These are phyloP conservation scores for Lycodopsis pacificus DNA, from an alignment of 2,797 vertebrate species.

Conservation along the genomic window DNA sequence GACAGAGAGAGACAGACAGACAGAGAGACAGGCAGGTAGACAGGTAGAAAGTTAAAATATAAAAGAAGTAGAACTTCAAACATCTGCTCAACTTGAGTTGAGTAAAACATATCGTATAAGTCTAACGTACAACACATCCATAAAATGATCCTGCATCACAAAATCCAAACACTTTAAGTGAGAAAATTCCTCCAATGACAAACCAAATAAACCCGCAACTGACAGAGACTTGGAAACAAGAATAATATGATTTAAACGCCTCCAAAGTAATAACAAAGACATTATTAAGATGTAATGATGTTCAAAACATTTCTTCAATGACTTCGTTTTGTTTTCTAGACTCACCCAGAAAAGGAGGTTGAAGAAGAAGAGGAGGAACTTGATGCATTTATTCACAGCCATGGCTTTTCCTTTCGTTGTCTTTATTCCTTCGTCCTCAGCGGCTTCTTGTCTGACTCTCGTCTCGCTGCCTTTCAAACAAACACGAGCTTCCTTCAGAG, in stretches of 20 bases:
- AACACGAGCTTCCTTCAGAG: background rate
- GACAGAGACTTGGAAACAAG: background rate
- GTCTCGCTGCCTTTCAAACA: background rate
- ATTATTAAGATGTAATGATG: background rate
- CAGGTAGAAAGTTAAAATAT: too few species aligned
- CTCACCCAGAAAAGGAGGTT: slow-evolving; percentile 84
- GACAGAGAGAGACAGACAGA: background rate
- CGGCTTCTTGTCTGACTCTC: background rate
- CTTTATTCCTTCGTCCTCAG: background rate
- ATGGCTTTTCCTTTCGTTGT: slow-evolving; percentile 36
- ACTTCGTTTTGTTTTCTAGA: background rate
- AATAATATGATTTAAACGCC: background rate
- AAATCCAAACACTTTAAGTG: background rate
- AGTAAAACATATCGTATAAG: background rate
- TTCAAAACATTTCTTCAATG: background rate
- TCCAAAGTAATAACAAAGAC: background rate
- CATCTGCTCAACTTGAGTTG: too few species aligned
- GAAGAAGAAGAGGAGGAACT: slow-evolving; percentile 80
- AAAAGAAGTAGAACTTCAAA: too few species aligned
- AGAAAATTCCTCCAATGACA: background rate
- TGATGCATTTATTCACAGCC: slow-evolving; percentile 80
- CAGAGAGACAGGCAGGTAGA: background rate
- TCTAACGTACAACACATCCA: background rate
- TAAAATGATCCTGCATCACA: background rate
- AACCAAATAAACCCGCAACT: background rate